Evolutionary conservation across 2,797 vertebrate genomes (phyloP), one percentile per base, ranked within the genome.

Genomic region (Poecilia gillii): DNA sequence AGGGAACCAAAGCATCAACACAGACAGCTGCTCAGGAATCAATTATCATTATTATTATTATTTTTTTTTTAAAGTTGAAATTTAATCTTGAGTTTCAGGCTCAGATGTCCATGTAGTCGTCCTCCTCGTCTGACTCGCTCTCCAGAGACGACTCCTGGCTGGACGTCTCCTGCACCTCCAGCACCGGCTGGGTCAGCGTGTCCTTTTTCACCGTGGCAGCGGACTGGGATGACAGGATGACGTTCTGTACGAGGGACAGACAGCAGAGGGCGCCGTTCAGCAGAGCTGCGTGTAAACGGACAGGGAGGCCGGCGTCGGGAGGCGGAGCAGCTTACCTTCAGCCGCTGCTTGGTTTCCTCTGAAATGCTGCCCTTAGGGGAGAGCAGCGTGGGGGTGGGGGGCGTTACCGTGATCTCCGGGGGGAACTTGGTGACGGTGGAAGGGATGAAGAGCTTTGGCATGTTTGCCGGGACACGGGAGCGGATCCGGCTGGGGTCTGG

Each of bases 301-400:
- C 0, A 12, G 18, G 23, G 51, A 53, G 51, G 3, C 51, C 23
- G 51, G 51, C 51, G 6, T 8, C 7, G 18, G 20, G 49, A n/a
- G 45, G n/a, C 18, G 43, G 39, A 25, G 39, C 51, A 16, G 45
- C 73, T 85, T 92, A 99, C 99, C 97, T 99, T 99, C 64, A 99
- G 96, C 88, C 97, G 98, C 88, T 98, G 98, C 90, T 99, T 99
- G 94, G 99, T 99, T 92, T 99, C 99, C 95, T 99, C 98, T 3
- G 99, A 99, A 94, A 99, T 97, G 95, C 98, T 99, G 95, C 98
- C 98, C 94, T 99, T 99, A 76, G 99, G 99, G 46, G 98, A 99
- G 80, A 99, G 98, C 62, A 99, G 96, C 16, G 99, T 99, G 64
- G 99, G 99, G 3, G 99, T 99, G 12, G 99, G 98, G 8, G 99